These are phyloP conservation scores for Falcaria lacertinaria DNA, from an alignment of 2,888 invertebrate species.

Conservation along the genomic window DNA sequence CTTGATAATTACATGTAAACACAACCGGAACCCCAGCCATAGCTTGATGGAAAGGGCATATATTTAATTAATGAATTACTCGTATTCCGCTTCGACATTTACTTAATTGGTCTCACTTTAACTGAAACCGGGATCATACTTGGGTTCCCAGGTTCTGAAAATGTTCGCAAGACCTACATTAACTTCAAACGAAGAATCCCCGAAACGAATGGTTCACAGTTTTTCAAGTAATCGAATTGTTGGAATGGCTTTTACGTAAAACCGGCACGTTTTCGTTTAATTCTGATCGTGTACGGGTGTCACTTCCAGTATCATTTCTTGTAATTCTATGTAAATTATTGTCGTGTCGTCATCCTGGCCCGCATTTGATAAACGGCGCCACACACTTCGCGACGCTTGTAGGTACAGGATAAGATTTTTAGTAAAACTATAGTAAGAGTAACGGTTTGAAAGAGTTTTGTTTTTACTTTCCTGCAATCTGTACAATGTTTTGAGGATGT, in stretches of 20 bases:
- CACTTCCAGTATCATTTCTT: constrained; percentile 16
- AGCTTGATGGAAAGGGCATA: constrained; percentile 21
- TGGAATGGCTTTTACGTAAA: constrained; percentile 12
- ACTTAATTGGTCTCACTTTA: too few species aligned
- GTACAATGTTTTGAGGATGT: too few species aligned
- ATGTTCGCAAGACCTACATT: neutral
- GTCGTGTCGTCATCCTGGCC: constrained; percentile 12
- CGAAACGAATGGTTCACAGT: neutral
- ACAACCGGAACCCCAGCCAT: constrained; percentile 16
- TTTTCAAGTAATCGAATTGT: constrained; percentile 8
- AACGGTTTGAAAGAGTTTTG: too few species aligned
- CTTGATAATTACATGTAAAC: constrained; percentile 63
- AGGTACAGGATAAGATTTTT: constrained; percentile 4
- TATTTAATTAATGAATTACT: constrained; percentile 5
- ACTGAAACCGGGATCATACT: too few species aligned
- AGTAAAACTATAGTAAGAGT: neutral
- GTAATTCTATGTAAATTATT: constrained; percentile 13
- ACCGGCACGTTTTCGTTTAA: constrained; percentile 6
- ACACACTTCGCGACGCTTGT: constrained; percentile 19
- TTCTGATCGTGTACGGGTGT: constrained; percentile 6
- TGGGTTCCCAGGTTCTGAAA: neutral
- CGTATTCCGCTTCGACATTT: constrained; percentile 1
- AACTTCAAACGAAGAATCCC: neutral
- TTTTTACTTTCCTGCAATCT: too few species aligned
- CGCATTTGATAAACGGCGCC: constrained; percentile 33